Evolutionary conservation across 2,797 vertebrate genomes (phyloP).

Genomic region (Sebastes alutus): DNA sequence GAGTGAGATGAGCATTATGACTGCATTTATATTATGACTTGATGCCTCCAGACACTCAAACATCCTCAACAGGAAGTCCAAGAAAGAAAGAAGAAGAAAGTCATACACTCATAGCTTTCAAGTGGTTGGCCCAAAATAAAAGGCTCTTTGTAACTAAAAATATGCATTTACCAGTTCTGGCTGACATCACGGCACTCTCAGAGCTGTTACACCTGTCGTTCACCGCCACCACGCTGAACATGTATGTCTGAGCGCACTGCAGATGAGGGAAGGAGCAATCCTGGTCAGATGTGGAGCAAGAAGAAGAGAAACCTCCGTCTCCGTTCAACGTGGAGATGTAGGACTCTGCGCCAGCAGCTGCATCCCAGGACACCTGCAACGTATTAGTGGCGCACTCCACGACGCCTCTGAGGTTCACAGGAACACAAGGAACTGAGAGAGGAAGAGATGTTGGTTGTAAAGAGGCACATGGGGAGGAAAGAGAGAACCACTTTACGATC

Average conservation of each 20-base stretch:
- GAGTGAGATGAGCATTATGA: neutral
- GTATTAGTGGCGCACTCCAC: conserved; percentile 74
- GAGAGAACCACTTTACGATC: neutral
- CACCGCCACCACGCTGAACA: conserved; percentile 56
- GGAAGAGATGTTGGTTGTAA: neutral
- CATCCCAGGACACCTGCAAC: conserved; percentile 69
- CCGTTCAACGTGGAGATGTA: conserved; percentile 66
- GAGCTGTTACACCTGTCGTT: conserved; percentile 74
- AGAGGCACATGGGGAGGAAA: neutral
- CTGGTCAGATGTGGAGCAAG: conserved; percentile 28
- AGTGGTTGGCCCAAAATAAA: neutral
- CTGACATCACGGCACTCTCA: conserved; percentile 29
- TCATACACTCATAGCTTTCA: neutral
- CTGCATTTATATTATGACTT: neutral
- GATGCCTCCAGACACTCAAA: neutral
- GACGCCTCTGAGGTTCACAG: conserved; percentile 39
- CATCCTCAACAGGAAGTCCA: neutral
- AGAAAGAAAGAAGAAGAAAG: neutral
- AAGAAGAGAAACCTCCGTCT: conserved; percentile 26
- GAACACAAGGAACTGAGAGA: conserved; percentile 76
- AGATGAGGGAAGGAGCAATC: conserved; percentile 66
- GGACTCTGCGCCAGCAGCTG: conserved; percentile 54
- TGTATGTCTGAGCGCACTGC: conserved; percentile 75
- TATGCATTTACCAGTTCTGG: conserved; percentile 66
- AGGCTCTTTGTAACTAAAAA: neutral